Evolutionary conservation across 2,888 invertebrate species (phyloP).

Genomic region (Pseudeuparius sepicola): DNA sequence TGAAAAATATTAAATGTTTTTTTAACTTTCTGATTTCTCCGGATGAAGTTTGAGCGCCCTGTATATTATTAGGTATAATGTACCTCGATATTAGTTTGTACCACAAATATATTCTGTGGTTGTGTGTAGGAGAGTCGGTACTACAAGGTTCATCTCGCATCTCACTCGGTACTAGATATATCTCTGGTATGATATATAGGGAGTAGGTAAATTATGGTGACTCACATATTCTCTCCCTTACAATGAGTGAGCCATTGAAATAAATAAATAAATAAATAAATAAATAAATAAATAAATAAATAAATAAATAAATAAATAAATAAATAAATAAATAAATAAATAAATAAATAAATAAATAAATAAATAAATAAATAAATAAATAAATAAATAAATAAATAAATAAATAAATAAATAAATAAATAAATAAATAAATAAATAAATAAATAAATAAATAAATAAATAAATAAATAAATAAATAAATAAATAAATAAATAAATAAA

Average conservation of each 20-base stretch:
- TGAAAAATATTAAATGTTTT: too few species aligned
- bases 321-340: constrained; percentile 2
- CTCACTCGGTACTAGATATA: too few species aligned
- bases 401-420: constrained; percentile 1
- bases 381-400: not conserved
- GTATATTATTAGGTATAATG: too few species aligned
- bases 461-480: constrained; percentile 3
- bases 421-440: not conserved
- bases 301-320: not conserved
- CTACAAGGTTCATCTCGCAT: too few species aligned
- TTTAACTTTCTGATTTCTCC: too few species aligned
- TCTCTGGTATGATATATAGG: too few species aligned
- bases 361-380: constrained; percentile 1
- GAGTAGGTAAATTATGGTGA: too few species aligned
- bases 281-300: constrained; percentile 1
- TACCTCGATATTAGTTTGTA: too few species aligned
- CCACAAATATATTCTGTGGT: too few species aligned
- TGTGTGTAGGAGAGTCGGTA: too few species aligned
- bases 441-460: not conserved
- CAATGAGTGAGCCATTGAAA: not conserved
- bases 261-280: constrained; percentile 2
- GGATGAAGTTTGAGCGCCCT: too few species aligned
- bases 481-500: not conserved
- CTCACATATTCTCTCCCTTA: too few species aligned
- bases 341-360: not conserved